These are phyloP conservation scores for Enoplosus armatus DNA, from an alignment of 2,797 vertebrate species.

Conservation along the genomic window DNA sequence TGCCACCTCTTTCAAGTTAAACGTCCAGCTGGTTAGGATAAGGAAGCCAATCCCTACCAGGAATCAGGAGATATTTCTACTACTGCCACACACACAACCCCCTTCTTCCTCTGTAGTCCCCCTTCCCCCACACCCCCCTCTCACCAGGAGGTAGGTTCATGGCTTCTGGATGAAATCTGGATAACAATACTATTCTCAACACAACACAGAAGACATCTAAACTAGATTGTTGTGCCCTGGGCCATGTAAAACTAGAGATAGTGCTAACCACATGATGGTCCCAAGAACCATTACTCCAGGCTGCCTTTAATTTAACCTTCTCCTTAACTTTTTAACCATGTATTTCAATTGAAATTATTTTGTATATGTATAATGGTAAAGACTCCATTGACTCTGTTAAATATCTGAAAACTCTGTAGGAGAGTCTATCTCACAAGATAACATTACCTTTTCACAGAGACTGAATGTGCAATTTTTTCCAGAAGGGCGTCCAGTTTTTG, in stretches of 20 bases:
- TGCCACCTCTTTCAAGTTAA: constrained; percentile 43
- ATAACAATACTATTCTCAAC: constrained; percentile 72
- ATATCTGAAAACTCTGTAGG: constrained; percentile 27
- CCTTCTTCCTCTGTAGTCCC: constrained; percentile 68
- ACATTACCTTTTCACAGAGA: constrained; percentile 88
- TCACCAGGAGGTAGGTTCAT: constrained; percentile 77
- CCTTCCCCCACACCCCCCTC: constrained; percentile 70
- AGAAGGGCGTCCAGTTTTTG: constrained; percentile 89
- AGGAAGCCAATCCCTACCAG: constrained; percentile 58
- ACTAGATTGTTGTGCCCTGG: not conserved
- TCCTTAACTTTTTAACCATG: constrained; percentile 19
- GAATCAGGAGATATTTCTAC: constrained; percentile 64
- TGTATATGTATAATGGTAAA: not conserved
- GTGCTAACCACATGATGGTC: constrained; percentile 44
- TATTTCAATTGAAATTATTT: constrained; percentile 7
- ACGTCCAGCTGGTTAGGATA: constrained; percentile 54
- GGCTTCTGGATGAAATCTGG: constrained; percentile 74
- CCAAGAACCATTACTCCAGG: constrained; percentile 40
- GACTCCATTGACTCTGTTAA: not conserved
- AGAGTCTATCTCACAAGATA: constrained; percentile 32
- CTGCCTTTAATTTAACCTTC: constrained; percentile 23
- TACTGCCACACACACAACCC: constrained; percentile 62
- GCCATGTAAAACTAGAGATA: constrained; percentile 25
- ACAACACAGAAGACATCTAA: constrained; percentile 43
- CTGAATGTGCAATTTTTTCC: constrained; percentile 89